These are phyloP conservation scores for Phenganax stokvisi DNA, from an alignment of 92 coral and sea anemone species.

Conservation along the genomic window DNA sequence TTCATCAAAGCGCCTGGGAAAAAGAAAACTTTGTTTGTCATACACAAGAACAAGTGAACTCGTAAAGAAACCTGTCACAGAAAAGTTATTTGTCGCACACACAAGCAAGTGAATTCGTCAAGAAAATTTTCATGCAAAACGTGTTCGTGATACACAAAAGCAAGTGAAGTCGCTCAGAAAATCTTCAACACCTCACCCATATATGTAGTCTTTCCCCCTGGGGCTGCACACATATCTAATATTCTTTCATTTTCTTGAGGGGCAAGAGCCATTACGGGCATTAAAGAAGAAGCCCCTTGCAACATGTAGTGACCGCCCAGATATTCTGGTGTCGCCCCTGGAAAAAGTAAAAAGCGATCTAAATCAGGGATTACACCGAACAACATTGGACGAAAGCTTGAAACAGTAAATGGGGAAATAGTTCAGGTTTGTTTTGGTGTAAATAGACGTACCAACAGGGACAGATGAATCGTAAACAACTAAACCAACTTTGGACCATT, in stretches of 20 bases:
- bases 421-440: no score
- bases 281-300: conserved; percentile 91
- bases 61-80: not conserved
- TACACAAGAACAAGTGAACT: not conserved
- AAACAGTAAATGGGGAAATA: no score
- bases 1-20: conserved; percentile 81
- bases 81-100: no score
- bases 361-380: no score
- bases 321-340: conserved; percentile 99
- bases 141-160: no score
- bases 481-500: conserved; percentile 96
- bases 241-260: conserved; percentile 91
- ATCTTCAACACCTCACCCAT: conserved; percentile 51
- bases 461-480: conserved; percentile 94
- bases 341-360: not conserved
- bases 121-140: no score
- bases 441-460: conserved; percentile 72
- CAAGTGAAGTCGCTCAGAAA: no score
- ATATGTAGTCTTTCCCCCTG: conserved; percentile 96
- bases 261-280: conserved; percentile 97
- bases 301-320: conserved; percentile 93
- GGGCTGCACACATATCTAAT: conserved; percentile 96
- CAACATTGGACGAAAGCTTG: no score
- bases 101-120: no score
- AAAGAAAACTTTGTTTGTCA: not conserved